Evolutionary conservation across 2,113 vertebrate genomes (phyloP).

Genomic region (Ageneiosus marmoratus): DNA sequence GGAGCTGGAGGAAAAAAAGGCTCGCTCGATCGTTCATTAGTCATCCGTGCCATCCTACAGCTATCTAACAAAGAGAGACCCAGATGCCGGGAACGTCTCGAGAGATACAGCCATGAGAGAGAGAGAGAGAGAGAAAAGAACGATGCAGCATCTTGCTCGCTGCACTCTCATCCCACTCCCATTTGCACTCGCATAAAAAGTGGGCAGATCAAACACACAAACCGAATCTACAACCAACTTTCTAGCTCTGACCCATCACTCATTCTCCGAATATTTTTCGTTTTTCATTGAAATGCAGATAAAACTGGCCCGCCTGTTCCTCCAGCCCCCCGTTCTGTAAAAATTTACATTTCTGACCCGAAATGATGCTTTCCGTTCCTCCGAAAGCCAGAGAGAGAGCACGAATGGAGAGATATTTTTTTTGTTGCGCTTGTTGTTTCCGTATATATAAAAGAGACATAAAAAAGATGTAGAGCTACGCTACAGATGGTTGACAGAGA

Average conservation of each 20-base stretch:
- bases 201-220: conserved; percentile 34
- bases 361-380: neutral
- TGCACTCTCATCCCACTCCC: conserved; percentile 8
- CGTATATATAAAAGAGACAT: conserved; percentile 8
- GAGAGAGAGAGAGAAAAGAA: neutral
- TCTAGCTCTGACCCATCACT: neutral
- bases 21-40: neutral
- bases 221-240: neutral
- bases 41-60: conserved; percentile 17
- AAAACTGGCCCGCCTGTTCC: neutral
- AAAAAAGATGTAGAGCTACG: conserved; percentile 19
- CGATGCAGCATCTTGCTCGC: neutral
- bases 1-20: neutral
- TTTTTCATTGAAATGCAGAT: neutral
- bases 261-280: neutral
- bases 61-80: conserved; percentile 13
- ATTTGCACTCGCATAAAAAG: conserved; percentile 37
- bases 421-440: neutral
- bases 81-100: neutral
- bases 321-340: neutral
- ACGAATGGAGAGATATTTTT: neutral
- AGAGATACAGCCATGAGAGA: neutral
- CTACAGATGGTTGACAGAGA: neutral
- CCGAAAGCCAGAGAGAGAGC: neutral
- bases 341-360: neutral